Percentiles rank a stretch among this genome's conserved stretches.
Conservation (phyloP, 1,140 invertebrate genomes). For the Berghia stephanieae region DNA sequence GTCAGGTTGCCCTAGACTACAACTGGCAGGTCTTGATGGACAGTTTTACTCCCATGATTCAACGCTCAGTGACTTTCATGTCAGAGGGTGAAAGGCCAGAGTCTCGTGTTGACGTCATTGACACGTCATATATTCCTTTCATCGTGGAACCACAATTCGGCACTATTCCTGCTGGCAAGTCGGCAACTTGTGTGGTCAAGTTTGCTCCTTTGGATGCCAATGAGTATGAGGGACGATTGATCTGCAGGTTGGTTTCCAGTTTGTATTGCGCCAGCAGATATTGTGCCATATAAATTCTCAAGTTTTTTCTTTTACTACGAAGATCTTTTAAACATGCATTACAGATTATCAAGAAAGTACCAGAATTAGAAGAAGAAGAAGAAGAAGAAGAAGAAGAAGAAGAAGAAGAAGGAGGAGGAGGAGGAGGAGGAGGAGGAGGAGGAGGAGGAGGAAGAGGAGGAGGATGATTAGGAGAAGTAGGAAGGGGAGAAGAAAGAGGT, state of each 20-base stretch:
- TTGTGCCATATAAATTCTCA: too few relatives aligned
- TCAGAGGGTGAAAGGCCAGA: constrained; percentile 54
- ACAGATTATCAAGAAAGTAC: too few relatives aligned
- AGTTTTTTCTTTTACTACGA: too few relatives aligned
- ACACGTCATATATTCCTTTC: constrained; percentile 61
- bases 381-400: too few relatives aligned
- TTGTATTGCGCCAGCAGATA: neutral
- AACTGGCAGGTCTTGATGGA: constrained; percentile 66
- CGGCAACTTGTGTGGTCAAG: constrained; percentile 57
- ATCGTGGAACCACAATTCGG: constrained; percentile 62
- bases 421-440: too few relatives aligned
- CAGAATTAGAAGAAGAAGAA: too few relatives aligned
- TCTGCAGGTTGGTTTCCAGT: constrained; percentile 57
- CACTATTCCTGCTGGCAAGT: constrained; percentile 57
- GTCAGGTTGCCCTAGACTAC: constrained; percentile 61
- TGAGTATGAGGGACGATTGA: constrained; percentile 64
- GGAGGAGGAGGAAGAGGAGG: too few relatives aligned
- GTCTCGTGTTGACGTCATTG: constrained; percentile 52
- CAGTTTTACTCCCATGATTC: constrained; percentile 53
- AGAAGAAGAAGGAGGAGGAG: too few relatives aligned
- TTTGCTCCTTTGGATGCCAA: constrained; percentile 67
- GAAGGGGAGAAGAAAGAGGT: too few relatives aligned
- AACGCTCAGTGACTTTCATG: constrained; percentile 60
- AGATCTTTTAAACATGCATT: too few relatives aligned
- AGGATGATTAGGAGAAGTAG: too few relatives aligned